Percentiles rank a stretch among this genome's conserved stretches.
Conservation (phyloP, 2,797 vertebrate species). For the Sandelia bainsii region DNA sequence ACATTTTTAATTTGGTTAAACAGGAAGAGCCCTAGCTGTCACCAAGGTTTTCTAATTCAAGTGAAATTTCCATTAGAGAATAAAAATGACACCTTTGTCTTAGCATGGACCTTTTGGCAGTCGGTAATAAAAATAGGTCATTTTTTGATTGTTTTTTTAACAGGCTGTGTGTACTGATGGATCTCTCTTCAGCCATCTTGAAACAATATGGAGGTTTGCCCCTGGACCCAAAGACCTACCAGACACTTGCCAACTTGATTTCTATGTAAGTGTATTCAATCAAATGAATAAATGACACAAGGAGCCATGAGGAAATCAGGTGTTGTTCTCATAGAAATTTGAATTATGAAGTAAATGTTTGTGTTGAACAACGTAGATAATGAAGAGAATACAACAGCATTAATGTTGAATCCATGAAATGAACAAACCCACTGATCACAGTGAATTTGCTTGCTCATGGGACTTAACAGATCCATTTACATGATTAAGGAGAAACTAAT, state of each 20-base stretch:
- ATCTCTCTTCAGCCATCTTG: constrained; percentile 86
- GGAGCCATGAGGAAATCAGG: background rate
- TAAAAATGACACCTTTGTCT: background rate
- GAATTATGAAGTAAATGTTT: background rate
- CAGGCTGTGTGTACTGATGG: constrained; percentile 86
- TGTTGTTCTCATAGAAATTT: background rate
- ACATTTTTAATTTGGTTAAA: background rate
- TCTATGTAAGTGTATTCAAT: constrained; percentile 79
- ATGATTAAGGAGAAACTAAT: background rate
- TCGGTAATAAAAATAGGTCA: background rate
- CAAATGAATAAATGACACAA: background rate
- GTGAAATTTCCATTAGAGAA: no score
- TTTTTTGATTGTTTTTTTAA: constrained; percentile 38
- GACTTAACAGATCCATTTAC: background rate
- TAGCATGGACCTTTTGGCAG: background rate
- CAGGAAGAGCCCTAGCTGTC: background rate
- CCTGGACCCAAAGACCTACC: constrained; percentile 68
- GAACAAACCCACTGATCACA: background rate
- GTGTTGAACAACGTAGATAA: background rate
- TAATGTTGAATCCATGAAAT: background rate
- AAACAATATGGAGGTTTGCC: constrained; percentile 86
- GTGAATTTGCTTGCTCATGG: background rate
- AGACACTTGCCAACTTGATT: constrained; percentile 83
- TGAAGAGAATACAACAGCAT: no score
- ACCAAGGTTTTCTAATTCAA: no score